Conservation (phyloP, 2,888 invertebrate genomes). For the Chymomyza amoena region DNA sequence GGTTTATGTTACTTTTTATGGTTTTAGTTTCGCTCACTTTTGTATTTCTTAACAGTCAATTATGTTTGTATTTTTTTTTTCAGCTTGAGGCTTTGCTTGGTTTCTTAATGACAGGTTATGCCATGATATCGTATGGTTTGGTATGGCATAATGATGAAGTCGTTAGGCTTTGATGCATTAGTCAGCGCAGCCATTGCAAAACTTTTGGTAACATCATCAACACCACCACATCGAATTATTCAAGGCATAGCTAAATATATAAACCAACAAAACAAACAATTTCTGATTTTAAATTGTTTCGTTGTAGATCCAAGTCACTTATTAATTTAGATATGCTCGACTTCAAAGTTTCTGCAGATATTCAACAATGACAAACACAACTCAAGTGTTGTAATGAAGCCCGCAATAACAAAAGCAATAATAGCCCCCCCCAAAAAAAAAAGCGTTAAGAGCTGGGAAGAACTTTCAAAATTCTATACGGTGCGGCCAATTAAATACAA, state of each 20-base stretch:
- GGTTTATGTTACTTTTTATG: neutral
- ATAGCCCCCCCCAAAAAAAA: neutral
- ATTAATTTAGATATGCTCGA: neutral
- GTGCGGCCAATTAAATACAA: constrained; percentile 13
- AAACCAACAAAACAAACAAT: neutral
- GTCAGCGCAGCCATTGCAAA: neutral
- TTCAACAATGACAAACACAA: neutral
- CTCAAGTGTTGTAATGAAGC: constrained; percentile 1
- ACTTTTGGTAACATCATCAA: neutral
- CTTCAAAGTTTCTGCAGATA: neutral
- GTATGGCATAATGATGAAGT: neutral
- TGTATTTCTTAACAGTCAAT: neutral
- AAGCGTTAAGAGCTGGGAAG: neutral
- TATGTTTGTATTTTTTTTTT: neutral
- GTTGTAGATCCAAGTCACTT: neutral
- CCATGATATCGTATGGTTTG: neutral
- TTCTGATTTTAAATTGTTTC: neutral
- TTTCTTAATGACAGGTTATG: neutral
- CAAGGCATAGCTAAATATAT: neutral
- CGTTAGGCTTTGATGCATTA: neutral
- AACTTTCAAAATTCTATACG: constrained; percentile 13
- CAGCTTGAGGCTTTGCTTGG: neutral
- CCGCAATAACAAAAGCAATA: neutral
- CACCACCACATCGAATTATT: neutral
- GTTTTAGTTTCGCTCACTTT: neutral